Evolutionary conservation across 1,140 invertebrate species (phyloP).

Genomic region (Formica selysi): DNA sequence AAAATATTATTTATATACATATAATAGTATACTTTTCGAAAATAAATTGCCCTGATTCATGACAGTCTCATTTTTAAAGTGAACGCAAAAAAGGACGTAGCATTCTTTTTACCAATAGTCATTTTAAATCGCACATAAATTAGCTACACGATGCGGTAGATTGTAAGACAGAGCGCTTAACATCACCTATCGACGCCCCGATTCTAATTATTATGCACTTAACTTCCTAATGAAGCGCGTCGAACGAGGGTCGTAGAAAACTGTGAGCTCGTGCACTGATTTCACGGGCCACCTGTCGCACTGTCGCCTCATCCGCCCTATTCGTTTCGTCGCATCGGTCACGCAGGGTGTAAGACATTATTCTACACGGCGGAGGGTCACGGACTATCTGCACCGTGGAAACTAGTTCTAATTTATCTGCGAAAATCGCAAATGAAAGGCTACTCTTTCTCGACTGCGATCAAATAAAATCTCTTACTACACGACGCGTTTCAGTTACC

Average conservation of each 20-base stretch:
- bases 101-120: not conserved
- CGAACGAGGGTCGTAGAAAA: slow-evolving; percentile 76
- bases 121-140: slow-evolving; percentile 3
- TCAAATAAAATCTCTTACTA: not conserved
- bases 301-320: slow-evolving; percentile 76
- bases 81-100: not conserved
- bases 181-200: slow-evolving; percentile 63
- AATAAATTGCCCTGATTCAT: not conserved
- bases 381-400: slow-evolving; percentile 5
- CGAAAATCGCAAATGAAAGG: slow-evolving; percentile 1
- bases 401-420: slow-evolving; percentile 29
- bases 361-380: slow-evolving; percentile 77
- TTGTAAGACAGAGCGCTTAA: slow-evolving; percentile 54
- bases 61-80: not conserved
- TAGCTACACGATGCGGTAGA: not conserved
- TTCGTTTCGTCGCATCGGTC: slow-evolving; percentile 81
- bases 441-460: not conserved
- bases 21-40: not conserved
- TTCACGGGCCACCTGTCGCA: slow-evolving; percentile 86
- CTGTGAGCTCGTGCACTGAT: slow-evolving; percentile 83
- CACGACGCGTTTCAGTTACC: not conserved
- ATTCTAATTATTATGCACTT: slow-evolving; percentile 79
- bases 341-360: slow-evolving; percentile 83
- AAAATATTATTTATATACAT: no score
- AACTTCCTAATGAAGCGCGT: slow-evolving; percentile 84